Evolutionary conservation across 2,113 vertebrate species (phyloP), one percentile per base, ranked within the genome.

Genomic region (Poecile atricapillus): DNA sequence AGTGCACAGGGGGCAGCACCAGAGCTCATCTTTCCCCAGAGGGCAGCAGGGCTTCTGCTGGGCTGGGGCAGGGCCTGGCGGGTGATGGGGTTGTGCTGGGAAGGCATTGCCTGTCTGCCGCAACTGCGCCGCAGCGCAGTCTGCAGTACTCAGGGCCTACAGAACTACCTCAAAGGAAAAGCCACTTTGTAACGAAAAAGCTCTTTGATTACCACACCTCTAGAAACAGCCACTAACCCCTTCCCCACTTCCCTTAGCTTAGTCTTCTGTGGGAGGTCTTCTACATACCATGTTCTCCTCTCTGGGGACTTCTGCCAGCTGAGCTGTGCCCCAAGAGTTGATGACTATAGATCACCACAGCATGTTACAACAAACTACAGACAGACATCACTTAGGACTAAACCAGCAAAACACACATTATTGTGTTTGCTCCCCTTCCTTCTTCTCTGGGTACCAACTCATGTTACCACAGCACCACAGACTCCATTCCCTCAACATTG

Each of bases 111-210:
- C 56, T 5, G 10, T 4, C 83, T 31, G 59, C 82, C 6, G 35
- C 52, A 50, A 17, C 0, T 1, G 50, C 2, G 1, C 10, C 1
- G 4, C 60, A 46, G 5, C 1, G 4, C 64, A 64, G 62, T 28
- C 44, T 28, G 76, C 55, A 31, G 50, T 9, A 7, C 8, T 35
- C 35, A 3, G 58, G 5, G 28, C 35, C 74, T 35, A 7, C 58
- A 55, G 27, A 79, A 27, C 39, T 8, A 41, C 43, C 53, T 59
- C 47, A 5, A 30, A 58, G 55, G 70, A 52, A 83, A 80, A 87
- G 28, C 10, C 19, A 30, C 43, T 62, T 81, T 0, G 0, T 24
- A 63, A 55, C 33, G 16, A 77, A 60, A 83, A 30, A 50, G 11
- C 14, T 39, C 53, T 83, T 44, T 39, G 63, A 63, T 80, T 74